Conservation (phyloP, 2,797 vertebrate species). For the Urosaurus nigricauda region DNA sequence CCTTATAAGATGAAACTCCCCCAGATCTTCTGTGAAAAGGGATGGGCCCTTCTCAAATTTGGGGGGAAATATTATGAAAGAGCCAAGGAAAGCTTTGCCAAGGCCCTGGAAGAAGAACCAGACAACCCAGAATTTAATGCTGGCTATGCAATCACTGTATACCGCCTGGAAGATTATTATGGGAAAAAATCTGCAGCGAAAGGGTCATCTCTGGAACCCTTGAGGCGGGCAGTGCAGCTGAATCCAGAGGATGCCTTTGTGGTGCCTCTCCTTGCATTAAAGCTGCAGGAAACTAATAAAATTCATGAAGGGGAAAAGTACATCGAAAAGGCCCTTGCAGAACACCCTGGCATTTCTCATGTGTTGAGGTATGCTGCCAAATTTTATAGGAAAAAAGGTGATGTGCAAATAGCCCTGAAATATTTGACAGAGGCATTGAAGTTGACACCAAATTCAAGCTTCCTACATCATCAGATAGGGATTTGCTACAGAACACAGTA, state of each 20-base stretch:
- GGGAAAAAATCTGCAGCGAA: rapidly evolving
- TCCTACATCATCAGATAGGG: constrained; percentile 83
- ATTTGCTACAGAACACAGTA: constrained; percentile 75
- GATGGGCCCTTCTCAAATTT: constrained; percentile 82
- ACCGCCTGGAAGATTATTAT: constrained; percentile 64
- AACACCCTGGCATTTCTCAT: constrained; percentile 73
- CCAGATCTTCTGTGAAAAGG: constrained; percentile 81
- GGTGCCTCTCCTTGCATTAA: constrained; percentile 78
- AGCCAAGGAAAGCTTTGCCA: constrained; percentile 80
- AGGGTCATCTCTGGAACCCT: constrained; percentile 56
- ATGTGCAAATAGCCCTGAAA: constrained; percentile 65
- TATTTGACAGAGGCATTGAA: constrained; percentile 75
- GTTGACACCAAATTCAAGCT: constrained; percentile 63
- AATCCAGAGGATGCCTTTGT: constrained; percentile 75
- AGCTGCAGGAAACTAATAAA: constrained; percentile 63
- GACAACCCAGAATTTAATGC: constrained; percentile 78
- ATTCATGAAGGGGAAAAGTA: constrained; percentile 73
- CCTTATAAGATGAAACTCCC: constrained; percentile 62
- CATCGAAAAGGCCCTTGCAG: constrained; percentile 77
- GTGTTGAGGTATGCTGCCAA: constrained; percentile 79
- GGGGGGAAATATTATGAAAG: constrained; percentile 69
- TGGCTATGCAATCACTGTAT: constrained; percentile 78
- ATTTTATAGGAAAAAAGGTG: constrained; percentile 77
- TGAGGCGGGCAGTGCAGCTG: constrained; percentile 75
- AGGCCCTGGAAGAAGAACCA: constrained; percentile 79